Conservation (phyloP, 1,140 invertebrate genomes). For the Drosophila parabipectinata region DNA sequence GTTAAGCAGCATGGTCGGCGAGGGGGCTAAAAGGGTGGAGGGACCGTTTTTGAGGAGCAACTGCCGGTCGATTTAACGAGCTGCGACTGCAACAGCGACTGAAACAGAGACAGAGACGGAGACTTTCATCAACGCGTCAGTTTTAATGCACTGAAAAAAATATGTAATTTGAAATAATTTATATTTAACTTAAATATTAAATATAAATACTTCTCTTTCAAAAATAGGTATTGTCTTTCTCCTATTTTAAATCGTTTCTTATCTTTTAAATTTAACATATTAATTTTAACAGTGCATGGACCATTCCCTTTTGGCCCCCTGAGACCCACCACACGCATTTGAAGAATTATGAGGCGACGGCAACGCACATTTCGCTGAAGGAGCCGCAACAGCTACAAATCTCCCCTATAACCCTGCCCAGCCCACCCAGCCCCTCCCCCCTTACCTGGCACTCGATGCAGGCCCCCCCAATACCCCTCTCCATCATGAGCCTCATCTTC, state of each 20-base stretch:
- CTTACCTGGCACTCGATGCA: neutral
- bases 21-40: neutral
- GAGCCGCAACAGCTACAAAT: slow-evolving; percentile 58
- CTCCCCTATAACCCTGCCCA: slow-evolving; percentile 16
- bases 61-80: slow-evolving; percentile 74
- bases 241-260: neutral
- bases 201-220: neutral
- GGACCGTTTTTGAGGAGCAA: neutral
- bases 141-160: slow-evolving; percentile 13
- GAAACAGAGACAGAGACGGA: slow-evolving; percentile 41
- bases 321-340: slow-evolving; percentile 71
- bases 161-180: neutral
- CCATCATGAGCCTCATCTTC: slow-evolving; percentile 33
- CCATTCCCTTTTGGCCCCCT: slow-evolving; percentile 38
- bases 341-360: slow-evolving; percentile 77
- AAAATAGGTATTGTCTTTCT: no score
- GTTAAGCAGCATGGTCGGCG: slow-evolving; percentile 19
- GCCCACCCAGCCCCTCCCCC: no score
- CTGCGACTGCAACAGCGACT: slow-evolving; percentile 66
- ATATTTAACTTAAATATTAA: neutral
- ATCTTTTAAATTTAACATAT: neutral
- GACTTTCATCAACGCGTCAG: slow-evolving; percentile 58
- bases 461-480: slow-evolving; percentile 1
- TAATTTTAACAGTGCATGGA: slow-evolving; percentile 1
- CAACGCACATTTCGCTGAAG: slow-evolving; percentile 74